phyloP scores from a whole-genome alignment of 2,797 vertebrate species.

The Serranus cabrilla region DNA sequence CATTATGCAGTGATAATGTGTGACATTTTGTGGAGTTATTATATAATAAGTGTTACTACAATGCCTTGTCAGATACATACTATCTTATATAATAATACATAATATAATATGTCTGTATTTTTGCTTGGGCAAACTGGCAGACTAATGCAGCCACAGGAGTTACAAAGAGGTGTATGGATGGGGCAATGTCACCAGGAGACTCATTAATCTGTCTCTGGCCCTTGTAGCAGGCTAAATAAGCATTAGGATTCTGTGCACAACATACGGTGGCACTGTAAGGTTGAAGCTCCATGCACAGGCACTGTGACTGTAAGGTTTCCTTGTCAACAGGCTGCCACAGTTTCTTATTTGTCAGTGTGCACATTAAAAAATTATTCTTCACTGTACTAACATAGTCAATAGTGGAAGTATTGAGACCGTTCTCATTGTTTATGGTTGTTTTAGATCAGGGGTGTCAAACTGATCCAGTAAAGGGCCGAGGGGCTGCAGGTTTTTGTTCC shows the following conservation, averaged over 20 bases:
- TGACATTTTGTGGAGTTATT: neutral
- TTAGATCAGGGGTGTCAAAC: too few relatives aligned
- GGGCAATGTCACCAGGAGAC: neutral
- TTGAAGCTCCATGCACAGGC: neutral
- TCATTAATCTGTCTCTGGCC: neutral
- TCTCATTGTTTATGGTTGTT: neutral
- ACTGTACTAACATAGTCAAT: conserved; percentile 8
- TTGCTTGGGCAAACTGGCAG: neutral
- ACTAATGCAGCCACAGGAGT: neutral
- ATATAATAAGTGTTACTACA: neutral
- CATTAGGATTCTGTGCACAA: neutral
- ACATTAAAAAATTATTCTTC: conserved; percentile 2
- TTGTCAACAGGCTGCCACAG: neutral
- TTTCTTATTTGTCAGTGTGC: neutral
- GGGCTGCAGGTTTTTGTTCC: too few relatives aligned
- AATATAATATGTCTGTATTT: too few relatives aligned
- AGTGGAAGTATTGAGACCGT: conserved; percentile 18
- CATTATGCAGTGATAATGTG: too few relatives aligned
- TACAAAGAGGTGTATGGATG: neutral
- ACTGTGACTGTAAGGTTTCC: conserved; percentile 3
- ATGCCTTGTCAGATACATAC: neutral
- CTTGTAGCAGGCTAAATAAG: conserved; percentile 4
- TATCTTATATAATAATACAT: too few relatives aligned
- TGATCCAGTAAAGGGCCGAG: too few relatives aligned
- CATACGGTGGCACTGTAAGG: neutral